Base-by-base conservation (phyloP, 2,888 invertebrate species). In the Ichneumoninae sp. region DNA sequence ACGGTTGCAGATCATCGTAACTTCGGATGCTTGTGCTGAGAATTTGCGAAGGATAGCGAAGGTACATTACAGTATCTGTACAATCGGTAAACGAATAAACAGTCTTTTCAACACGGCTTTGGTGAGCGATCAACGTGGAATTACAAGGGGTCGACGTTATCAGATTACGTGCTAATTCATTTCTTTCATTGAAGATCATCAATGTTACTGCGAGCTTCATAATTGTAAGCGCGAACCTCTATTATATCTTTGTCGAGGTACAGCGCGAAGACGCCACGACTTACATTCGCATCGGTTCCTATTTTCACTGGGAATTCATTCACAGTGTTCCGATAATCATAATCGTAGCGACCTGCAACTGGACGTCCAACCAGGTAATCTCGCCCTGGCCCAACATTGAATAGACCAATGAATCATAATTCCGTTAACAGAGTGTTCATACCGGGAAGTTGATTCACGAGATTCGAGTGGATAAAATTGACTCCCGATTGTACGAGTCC, bases 1-100 rank as follows among this genome's bases (percentile, higher is more conserved):
- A 47, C 36, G 16, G 26, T 1, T 33, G 33, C 79, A 79, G 79
- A 36, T 79, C 40, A 65, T 79, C 26, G 71, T 79, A 52, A 70
- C 85, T 5, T 75, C 85, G 47, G 80, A 83, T n/a, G 80, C 74
- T 16, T 80, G 79, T 19, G 85, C 86, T 13, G 84, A 83, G 52
- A 77, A 82, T 54, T 80, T 86, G 13, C 70, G 79, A 36, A 4
- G 52, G 22, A 50, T 79, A 47, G 82, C 84, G 2, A 82, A 82
- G n/a, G 75, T 76, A 7, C 84, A 84, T 75, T 84, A 76, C 71
- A 72, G 74, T 40, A 65, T 82, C n/a, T 86, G 81, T 50, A 78
- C 65, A 36, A 40, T 82, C n/a, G 82, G 78, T 8, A 85, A 75
- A 71, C 80, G 60, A 26, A 82, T 76, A 30, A 83, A 78, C 70